Base-by-base conservation (phyloP, 2,888 invertebrate genomes). In the Tachystola acroxantha region DNA sequence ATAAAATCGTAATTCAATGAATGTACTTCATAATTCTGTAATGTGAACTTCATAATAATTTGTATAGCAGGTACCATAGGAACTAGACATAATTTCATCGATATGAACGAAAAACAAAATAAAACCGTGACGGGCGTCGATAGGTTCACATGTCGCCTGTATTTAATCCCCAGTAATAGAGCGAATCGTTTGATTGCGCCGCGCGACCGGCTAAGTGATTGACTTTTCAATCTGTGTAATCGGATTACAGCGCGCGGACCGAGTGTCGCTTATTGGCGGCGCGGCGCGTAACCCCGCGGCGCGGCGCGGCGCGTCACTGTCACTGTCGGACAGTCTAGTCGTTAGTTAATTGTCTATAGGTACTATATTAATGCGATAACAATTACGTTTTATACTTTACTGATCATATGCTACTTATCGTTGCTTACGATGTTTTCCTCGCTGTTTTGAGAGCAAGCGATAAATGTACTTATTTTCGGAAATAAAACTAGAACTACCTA, bases 161-260 rank as follows among this genome's bases (percentile, higher is more conserved):
- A 39, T 50, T 56, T 66, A 70, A 76, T 71, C 72, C 71, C 41
- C 53, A 47, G 61, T 64, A 61, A 68, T 65, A 73, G 72, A 67
- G 61, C 64, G 63, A 53, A 62, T 46, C 76, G 73, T 78, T 77
- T 79, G 79, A 80, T 66, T 66, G 64, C 66, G 65, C 71, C 76
- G 75, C 64, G 43, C 46, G 34, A 27, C 32, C 52, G 48, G 56
- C 71, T 75, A 81, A 80, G 77, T 82, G 82, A 85, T 82, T 84
- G 85, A 85, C 84, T 84, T 82, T 84, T 82, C 84, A 84, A 84
- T 85, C 80, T 79, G 64, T 64, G 61, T 84, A 85, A 85, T 84
- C 43, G 43, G 43, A 43, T 43, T 43, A 43, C 36, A 19, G 32
- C 7, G 30, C 31, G 34, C 31, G 37, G 37, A 24, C 13, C 28